Conservation (phyloP, 2,888 invertebrate species). For the Rhamphomyia laevipes region DNA sequence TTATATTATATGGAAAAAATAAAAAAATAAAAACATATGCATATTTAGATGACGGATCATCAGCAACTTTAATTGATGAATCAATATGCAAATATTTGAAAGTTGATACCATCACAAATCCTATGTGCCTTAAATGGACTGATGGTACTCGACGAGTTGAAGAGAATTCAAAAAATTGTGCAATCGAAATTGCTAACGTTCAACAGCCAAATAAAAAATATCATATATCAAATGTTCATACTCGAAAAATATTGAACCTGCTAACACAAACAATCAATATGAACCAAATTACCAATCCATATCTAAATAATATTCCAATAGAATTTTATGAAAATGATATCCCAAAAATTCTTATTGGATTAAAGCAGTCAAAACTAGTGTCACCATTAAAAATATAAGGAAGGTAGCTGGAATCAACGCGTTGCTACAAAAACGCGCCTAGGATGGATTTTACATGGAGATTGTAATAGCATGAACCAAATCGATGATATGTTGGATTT, state of each 20-base stretch:
- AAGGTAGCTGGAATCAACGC: not conserved
- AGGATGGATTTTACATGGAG: no score
- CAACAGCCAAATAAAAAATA: not conserved
- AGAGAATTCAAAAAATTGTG: slow-evolving; percentile 8
- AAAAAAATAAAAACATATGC: slow-evolving; percentile 1
- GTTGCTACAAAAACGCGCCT: not conserved
- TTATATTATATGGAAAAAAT: slow-evolving; percentile 5
- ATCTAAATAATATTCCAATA: not conserved
- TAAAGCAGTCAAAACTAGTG: not conserved
- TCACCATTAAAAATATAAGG: not conserved
- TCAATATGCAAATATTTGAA: slow-evolving; percentile 2
- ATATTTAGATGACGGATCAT: slow-evolving; percentile 7
- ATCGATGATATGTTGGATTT: no score
- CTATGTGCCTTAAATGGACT: slow-evolving; percentile 14
- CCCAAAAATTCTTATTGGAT: not conserved
- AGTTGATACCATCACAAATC: not conserved
- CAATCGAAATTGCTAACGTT: slow-evolving; percentile 1
- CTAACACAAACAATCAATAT: not conserved
- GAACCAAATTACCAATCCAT: not conserved
- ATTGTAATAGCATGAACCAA: no score
- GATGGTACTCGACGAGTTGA: slow-evolving; percentile 10
- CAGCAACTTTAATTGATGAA: slow-evolving; percentile 5
- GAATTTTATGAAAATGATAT: not conserved
- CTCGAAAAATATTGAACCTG: not conserved
- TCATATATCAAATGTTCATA: not conserved